Evolutionary conservation across 1,140 invertebrate species (phyloP), one percentile per base, ranked within the genome.

Genomic region (Hycleus phaleratus): DNA sequence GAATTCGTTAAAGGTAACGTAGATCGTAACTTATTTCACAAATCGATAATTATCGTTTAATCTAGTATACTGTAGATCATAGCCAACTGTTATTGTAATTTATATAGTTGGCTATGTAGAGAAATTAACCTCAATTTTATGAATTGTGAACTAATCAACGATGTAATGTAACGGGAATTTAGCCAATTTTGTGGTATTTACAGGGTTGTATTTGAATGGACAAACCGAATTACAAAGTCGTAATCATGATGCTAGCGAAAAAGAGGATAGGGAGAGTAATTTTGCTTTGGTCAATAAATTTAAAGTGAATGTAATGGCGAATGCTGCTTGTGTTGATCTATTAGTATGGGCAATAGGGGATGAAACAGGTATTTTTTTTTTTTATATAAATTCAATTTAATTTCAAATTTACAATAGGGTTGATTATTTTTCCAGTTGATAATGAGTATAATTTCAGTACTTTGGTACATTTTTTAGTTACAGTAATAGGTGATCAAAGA

Each of bases 261-360:
- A 82, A n/a, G 88, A 91, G 68, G 84, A 89, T 56, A 77, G 84
- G n/a, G 88, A 91, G 67, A 85, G 79, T 48, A 89, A 89, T 73
- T 86, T 78, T 65, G 80, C 82, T 1, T 84, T 87, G 0, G 85
- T 94, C 3, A 95, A 95, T 75, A 89, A 89, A 70, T 93, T 95
- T 68, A 95, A 96, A 77, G 86, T 97, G 26, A 95, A 95, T 71
- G 92, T 98, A 0, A 93, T 95, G 82, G 93, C 93, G 0, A 97
- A 97, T 78, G 94, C 95, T 3, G 93, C 94, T 10, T 98, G 95
- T 74, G 91, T 98, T 1, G 95, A 99, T 74, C 81, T 99, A 0
- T 80, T 99, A 2, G 94, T 98, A 26, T 99, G 96, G 96, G 93
- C 95, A 8, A 94, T 96, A 65, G 85, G 88, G 2, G 95, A 98